Percentiles rank a stretch among this genome's conserved stretches.
These are phyloP conservation scores for Mormyrus proboscirostris DNA, from an alignment of 2,797 vertebrate genomes.

Conservation along the genomic window DNA sequence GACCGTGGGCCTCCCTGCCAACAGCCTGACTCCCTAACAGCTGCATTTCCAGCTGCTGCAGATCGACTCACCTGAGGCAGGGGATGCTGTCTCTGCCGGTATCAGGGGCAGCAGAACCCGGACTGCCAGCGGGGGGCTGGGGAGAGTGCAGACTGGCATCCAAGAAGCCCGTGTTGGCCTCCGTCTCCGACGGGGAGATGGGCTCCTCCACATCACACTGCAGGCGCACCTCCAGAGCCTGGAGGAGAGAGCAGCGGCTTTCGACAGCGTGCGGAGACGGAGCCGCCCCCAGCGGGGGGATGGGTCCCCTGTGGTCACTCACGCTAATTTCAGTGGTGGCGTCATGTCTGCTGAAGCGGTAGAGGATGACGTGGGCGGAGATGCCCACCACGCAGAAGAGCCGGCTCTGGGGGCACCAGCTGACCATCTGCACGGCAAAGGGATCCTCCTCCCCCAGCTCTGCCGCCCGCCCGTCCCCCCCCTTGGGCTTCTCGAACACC, in stretches of 20 bases:
- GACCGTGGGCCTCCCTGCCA: neutral
- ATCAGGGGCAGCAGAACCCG: constrained; percentile 72
- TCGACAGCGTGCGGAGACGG: neutral
- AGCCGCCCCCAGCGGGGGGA: neutral
- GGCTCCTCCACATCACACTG: constrained; percentile 84
- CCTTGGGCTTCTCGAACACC: constrained; percentile 89
- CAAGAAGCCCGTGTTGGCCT: constrained; percentile 76
- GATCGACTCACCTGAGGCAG: constrained; percentile 70
- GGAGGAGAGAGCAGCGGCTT: constrained; percentile 7
- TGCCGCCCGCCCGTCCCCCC: constrained; percentile 68
- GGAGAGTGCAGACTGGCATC: constrained; percentile 78
- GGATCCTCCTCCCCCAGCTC: constrained; percentile 92
- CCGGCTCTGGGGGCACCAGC: constrained; percentile 93
- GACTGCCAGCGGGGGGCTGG: constrained; percentile 69
- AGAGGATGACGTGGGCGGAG: constrained; percentile 87
- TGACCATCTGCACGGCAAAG: constrained; percentile 91
- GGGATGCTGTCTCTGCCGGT: constrained; percentile 77
- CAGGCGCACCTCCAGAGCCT: constrained; percentile 87
- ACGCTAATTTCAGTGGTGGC: constrained; percentile 87
- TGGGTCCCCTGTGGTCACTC: constrained; percentile 50
- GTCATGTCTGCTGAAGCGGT: constrained; percentile 91
- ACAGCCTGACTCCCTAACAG: neutral
- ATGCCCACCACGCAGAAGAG: constrained; percentile 92
- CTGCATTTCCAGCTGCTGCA: neutral
- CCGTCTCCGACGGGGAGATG: constrained; percentile 81